Conservation (phyloP, 2,888 invertebrate genomes). For the Eurytoma californica region DNA sequence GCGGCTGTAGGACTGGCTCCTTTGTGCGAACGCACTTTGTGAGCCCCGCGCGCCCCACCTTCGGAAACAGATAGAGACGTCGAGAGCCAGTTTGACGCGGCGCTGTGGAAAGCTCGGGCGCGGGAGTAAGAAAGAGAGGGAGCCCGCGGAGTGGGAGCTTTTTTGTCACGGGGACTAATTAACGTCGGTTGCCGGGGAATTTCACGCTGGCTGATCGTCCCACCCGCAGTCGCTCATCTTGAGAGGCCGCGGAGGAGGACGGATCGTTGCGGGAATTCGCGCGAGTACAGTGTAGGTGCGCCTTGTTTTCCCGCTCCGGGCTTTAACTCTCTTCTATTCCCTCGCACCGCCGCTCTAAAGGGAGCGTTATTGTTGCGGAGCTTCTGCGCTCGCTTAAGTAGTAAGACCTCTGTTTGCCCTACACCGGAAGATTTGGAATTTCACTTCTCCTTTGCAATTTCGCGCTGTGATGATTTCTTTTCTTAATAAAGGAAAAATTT, state of each 20-base stretch:
- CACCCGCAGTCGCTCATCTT: conserved; percentile 4
- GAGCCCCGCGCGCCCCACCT: background rate
- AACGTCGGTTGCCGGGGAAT: conserved; percentile 44
- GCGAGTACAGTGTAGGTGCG: background rate
- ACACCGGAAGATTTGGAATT: too few relatives aligned
- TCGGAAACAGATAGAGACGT: background rate
- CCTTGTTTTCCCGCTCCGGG: background rate
- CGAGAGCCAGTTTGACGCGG: conserved; percentile 6
- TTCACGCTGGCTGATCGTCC: conserved; percentile 41
- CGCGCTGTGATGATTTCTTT: too few relatives aligned
- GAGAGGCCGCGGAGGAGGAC: background rate
- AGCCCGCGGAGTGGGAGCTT: conserved; percentile 14
- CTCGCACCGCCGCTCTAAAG: background rate
- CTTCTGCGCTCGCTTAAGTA: background rate
- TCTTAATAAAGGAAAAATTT: too few relatives aligned
- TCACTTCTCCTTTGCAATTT: too few relatives aligned
- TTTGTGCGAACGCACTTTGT: background rate
- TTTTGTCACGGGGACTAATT: conserved; percentile 51
- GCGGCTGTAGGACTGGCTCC: background rate
- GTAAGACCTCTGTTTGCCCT: too few relatives aligned
- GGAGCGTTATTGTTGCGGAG: background rate
- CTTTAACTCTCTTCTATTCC: background rate
- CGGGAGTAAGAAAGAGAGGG: background rate
- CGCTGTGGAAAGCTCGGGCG: background rate
- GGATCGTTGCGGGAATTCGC: conserved; percentile 3